Percentiles rank a stretch among this genome's conserved stretches.
These are phyloP conservation scores for Sturmia bella DNA, from an alignment of 2,888 invertebrate genomes.

Conservation along the genomic window DNA sequence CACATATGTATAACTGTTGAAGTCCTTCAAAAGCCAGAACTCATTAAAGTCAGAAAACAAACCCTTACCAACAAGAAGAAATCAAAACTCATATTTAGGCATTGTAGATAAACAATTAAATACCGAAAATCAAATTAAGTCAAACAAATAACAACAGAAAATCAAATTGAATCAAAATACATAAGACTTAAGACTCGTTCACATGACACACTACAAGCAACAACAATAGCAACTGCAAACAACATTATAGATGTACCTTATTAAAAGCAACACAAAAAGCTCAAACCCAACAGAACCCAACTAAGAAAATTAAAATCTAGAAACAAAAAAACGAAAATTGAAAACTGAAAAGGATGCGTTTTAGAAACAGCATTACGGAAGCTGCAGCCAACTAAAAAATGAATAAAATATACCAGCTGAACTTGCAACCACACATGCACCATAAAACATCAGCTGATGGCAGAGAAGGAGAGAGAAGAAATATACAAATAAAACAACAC, in stretches of 20 bases:
- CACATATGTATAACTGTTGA: constrained; percentile 43
- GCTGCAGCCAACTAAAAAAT: constrained; percentile 53
- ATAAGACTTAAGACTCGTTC: constrained; percentile 1
- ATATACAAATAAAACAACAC: neutral
- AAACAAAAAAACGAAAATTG: constrained; percentile 9
- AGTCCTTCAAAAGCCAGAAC: constrained; percentile 11
- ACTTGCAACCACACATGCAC: constrained; percentile 43
- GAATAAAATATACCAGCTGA: constrained; percentile 1
- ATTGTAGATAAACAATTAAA: constrained; percentile 53
- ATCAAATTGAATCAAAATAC: constrained; percentile 35
- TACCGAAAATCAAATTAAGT: constrained; percentile 17
- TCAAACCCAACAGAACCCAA: constrained; percentile 10
- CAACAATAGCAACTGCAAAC: constrained; percentile 11
- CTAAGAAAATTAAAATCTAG: constrained; percentile 1
- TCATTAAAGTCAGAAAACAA: constrained; percentile 1
- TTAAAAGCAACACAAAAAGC: constrained; percentile 18
- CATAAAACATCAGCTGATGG: constrained; percentile 28
- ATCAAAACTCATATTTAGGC: constrained; percentile 6
- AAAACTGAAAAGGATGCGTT: constrained; percentile 13
- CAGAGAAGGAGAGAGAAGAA: too few species aligned
- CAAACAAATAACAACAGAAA: constrained; percentile 7
- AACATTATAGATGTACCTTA: constrained; percentile 55
- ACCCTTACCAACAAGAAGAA: neutral
- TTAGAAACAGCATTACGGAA: constrained; percentile 36
- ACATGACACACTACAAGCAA: neutral